Conservation (phyloP, 2,888 invertebrate species). For the Acanthopleura granulata region DNA sequence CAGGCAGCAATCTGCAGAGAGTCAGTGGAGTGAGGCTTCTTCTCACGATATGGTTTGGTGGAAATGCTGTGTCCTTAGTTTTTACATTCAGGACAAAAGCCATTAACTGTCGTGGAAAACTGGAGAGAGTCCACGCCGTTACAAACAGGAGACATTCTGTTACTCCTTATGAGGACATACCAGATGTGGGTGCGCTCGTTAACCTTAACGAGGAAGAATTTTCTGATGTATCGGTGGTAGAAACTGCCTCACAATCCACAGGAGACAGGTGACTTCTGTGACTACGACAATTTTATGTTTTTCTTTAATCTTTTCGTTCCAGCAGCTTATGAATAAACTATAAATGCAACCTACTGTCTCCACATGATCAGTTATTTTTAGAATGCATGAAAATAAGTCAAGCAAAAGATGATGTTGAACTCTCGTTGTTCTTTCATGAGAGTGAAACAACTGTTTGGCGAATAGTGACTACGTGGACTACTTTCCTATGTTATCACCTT, state of each 20-base stretch:
- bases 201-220: constrained; percentile 8
- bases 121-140: too few relatives aligned
- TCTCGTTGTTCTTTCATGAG: constrained; percentile 30
- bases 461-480: constrained; percentile 36
- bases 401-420: constrained; percentile 34
- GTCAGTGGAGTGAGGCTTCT: too few relatives aligned
- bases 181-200: too few relatives aligned
- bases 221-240: background rate
- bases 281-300: constrained; percentile 24
- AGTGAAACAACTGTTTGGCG: constrained; percentile 26
- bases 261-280: constrained; percentile 18
- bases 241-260: background rate
- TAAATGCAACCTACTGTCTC: constrained; percentile 16
- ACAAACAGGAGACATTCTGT: too few relatives aligned
- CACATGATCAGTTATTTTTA: constrained; percentile 33
- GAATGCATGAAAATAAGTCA: constrained; percentile 35
- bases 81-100: too few relatives aligned
- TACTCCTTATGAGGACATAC: too few relatives aligned
- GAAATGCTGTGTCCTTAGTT: too few relatives aligned
- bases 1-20: too few relatives aligned
- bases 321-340: constrained; percentile 22
- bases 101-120: too few relatives aligned
- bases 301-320: constrained; percentile 24
- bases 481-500: constrained; percentile 35
- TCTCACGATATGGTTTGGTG: too few relatives aligned